phyloP scores from a whole-genome alignment of 2,113 vertebrate species.

The Raphicerus campestris region DNA sequence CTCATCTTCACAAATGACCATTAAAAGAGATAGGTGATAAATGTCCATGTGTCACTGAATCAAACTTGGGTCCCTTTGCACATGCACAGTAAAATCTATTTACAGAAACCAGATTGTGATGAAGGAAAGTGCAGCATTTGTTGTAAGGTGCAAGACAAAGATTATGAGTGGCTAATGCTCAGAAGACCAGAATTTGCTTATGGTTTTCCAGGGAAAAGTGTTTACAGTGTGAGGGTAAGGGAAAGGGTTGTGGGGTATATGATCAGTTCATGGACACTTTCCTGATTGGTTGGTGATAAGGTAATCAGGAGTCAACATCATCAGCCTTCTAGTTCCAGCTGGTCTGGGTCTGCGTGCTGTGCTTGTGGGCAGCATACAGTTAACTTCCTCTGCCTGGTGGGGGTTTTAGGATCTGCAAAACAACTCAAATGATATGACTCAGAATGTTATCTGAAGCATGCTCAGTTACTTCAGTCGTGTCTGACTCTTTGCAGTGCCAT shows the following conservation, averaged over 20 bases:
- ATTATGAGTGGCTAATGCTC: neutral
- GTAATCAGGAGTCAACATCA: neutral
- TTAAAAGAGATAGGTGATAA: neutral
- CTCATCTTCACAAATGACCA: neutral
- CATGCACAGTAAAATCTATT: neutral
- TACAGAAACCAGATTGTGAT: neutral
- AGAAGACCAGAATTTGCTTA: neutral
- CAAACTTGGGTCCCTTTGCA: neutral
- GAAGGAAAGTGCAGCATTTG: neutral
- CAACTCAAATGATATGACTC: neutral
- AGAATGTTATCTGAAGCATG: neutral
- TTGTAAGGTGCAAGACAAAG: neutral
- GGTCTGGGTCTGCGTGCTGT: neutral
- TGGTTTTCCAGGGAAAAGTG: neutral
- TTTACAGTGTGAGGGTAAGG: neutral
- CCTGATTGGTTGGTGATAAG: neutral
- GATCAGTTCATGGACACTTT: neutral
- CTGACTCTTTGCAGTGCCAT: neutral
- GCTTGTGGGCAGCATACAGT: neutral
- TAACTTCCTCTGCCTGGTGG: neutral
- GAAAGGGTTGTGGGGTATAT: neutral
- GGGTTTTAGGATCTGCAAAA: neutral
- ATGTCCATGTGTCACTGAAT: neutral
- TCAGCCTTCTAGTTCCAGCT: neutral
- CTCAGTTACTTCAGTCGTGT: neutral